Evolutionary conservation across 1,140 invertebrate species (phyloP).

Genomic region (Trissolcus basalis): DNA sequence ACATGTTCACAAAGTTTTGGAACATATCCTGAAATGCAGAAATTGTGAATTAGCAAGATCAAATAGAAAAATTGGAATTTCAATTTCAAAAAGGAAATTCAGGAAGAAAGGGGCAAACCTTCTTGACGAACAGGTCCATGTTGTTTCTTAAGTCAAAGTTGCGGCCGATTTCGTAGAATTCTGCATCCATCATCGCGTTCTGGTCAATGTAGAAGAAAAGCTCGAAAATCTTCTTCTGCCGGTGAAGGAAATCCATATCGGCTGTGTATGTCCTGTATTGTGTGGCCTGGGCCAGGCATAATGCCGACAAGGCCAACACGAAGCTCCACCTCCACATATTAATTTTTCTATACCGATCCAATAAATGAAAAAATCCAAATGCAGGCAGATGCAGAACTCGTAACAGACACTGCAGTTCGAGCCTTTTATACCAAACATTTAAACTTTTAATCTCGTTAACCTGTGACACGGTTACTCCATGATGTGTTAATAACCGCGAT

Average conservation of each 20-base stretch:
- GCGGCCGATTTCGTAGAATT: slow-evolving; percentile 76
- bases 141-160: slow-evolving; percentile 77
- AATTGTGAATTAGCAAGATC: not conserved
- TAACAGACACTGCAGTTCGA: not conserved
- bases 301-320: slow-evolving; percentile 61
- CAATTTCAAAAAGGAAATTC: too few relatives aligned
- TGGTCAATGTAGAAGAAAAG: slow-evolving; percentile 80
- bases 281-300: slow-evolving; percentile 62
- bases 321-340: slow-evolving; percentile 62
- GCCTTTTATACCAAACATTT: slow-evolving; percentile 63
- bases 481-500: slow-evolving; percentile 49
- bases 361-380: slow-evolving; percentile 48
- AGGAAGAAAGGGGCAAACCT: slow-evolving; percentile 43
- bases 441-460: slow-evolving; percentile 58
- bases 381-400: slow-evolving; percentile 59
- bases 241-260: slow-evolving; percentile 76
- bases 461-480: slow-evolving; percentile 52
- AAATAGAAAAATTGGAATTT: slow-evolving; percentile 8
- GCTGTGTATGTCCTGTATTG: slow-evolving; percentile 63
- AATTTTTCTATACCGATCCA: slow-evolving; percentile 21
- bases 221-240: slow-evolving; percentile 80
- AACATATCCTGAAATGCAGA: slow-evolving; percentile 74
- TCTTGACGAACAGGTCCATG: slow-evolving; percentile 72
- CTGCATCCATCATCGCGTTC: slow-evolving; percentile 72
- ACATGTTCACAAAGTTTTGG: slow-evolving; percentile 73